phyloP scores from a whole-genome alignment of 2,888 invertebrate genomes.

The Drosophila borealis region DNA sequence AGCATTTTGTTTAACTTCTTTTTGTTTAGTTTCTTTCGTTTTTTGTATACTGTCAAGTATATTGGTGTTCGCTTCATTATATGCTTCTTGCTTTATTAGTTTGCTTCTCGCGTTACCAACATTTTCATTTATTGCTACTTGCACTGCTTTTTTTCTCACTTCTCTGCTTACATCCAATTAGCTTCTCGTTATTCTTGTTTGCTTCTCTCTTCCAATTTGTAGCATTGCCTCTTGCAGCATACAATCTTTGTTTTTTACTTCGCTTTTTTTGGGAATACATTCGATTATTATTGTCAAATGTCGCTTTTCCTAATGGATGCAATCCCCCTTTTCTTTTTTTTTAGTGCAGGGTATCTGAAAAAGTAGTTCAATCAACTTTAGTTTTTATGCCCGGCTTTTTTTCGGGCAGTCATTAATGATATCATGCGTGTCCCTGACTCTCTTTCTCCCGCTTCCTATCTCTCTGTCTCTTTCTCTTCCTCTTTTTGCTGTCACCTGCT shows the following conservation, averaged over 20 bases:
- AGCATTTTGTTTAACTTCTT: background rate
- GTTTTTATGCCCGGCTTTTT: conserved; percentile 21
- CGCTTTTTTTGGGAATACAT: background rate
- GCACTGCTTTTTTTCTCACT: background rate
- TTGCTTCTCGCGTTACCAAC: background rate
- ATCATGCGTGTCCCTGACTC: conserved; percentile 21
- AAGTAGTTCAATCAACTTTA: conserved; percentile 27
- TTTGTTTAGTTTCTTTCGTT: background rate
- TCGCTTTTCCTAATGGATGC: background rate
- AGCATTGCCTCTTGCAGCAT: conserved; percentile 1
- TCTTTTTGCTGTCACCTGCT: background rate
- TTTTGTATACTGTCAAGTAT: background rate
- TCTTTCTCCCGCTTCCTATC: background rate
- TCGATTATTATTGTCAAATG: background rate
- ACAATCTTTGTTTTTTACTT: background rate
- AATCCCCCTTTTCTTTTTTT: background rate
- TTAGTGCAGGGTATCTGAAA: conserved; percentile 29
- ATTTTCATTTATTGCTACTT: background rate
- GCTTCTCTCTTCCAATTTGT: background rate
- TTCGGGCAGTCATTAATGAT: conserved; percentile 40
- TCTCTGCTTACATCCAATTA: background rate
- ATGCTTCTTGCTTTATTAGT: background rate
- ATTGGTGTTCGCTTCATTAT: background rate
- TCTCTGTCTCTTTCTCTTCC: background rate
- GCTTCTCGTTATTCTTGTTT: background rate